These are phyloP conservation scores for Gila robusta DNA, from an alignment of 2,797 vertebrate species.

Conservation along the genomic window DNA sequence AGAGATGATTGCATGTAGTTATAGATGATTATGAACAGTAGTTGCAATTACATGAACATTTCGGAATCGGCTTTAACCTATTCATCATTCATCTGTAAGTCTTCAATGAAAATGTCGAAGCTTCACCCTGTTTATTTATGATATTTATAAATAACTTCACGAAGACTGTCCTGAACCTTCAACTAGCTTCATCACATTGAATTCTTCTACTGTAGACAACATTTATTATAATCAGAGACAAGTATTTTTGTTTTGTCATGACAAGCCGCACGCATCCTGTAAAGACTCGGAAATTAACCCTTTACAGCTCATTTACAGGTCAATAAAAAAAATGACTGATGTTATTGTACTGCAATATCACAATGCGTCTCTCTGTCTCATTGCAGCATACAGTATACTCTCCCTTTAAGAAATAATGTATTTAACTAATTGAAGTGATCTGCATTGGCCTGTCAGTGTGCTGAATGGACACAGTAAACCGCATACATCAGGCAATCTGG, in stretches of 20 bases:
- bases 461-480: constrained; percentile 38
- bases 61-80: neutral
- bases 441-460: constrained; percentile 6
- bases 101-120: neutral
- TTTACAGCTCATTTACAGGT: neutral
- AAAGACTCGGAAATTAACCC: neutral
- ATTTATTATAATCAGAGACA: neutral
- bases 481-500: constrained; percentile 17
- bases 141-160: too few species aligned
- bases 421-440: constrained; percentile 34
- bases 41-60: constrained; percentile 14
- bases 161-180: neutral
- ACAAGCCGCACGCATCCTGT: neutral
- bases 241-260: neutral
- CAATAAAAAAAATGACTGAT: neutral
- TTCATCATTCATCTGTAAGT: constrained; percentile 7
- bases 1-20: constrained; percentile 17
- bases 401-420: constrained; percentile 20
- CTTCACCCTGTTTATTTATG: neutral
- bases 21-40: constrained; percentile 1
- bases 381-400: neutral
- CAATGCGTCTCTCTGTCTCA: neutral
- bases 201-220: neutral
- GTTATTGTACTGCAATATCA: constrained; percentile 1
- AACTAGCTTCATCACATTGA: neutral